Evolutionary conservation across 1,140 invertebrate species (phyloP).

Genomic region (Conopomorpha cramerella): DNA sequence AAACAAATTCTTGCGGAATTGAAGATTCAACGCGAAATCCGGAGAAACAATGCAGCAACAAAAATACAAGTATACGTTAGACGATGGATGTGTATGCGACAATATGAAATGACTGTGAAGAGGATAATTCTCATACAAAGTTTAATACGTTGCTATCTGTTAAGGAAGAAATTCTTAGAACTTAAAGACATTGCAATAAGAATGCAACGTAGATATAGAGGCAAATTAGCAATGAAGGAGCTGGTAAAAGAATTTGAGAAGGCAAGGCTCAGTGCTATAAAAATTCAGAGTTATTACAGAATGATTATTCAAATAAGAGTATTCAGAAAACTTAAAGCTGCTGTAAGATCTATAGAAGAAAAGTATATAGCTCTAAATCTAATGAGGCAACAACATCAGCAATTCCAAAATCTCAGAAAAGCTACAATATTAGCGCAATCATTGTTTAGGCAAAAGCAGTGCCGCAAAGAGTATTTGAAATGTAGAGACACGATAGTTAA

Average conservation of each 20-base stretch:
- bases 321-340: slow-evolving; percentile 17
- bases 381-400: slow-evolving; percentile 39
- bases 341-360: slow-evolving; percentile 21
- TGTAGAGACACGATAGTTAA: slow-evolving; percentile 21
- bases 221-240: slow-evolving; percentile 31
- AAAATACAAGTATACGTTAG: slow-evolving; percentile 48
- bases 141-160: slow-evolving; percentile 19
- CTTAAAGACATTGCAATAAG: slow-evolving; percentile 25
- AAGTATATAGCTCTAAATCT: slow-evolving; percentile 35
- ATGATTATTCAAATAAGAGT: slow-evolving; percentile 22
- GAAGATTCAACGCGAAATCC: slow-evolving; percentile 13
- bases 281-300: slow-evolving; percentile 51
- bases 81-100: slow-evolving; percentile 35
- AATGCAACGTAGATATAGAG: slow-evolving; percentile 54
- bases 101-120: slow-evolving; percentile 15
- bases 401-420: slow-evolving; percentile 29
- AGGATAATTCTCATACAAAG: slow-evolving; percentile 30
- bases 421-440: slow-evolving; percentile 35
- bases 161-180: slow-evolving; percentile 21
- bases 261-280: slow-evolving; percentile 18
- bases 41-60: slow-evolving; percentile 18
- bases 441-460: slow-evolving; percentile 33
- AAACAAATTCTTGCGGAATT: slow-evolving; percentile 19
- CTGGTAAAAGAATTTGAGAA: slow-evolving; percentile 23
- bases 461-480: slow-evolving; percentile 22